Evolutionary conservation across 1,140 invertebrate species (phyloP).

Genomic region (Cheumatopsyche charites): DNA sequence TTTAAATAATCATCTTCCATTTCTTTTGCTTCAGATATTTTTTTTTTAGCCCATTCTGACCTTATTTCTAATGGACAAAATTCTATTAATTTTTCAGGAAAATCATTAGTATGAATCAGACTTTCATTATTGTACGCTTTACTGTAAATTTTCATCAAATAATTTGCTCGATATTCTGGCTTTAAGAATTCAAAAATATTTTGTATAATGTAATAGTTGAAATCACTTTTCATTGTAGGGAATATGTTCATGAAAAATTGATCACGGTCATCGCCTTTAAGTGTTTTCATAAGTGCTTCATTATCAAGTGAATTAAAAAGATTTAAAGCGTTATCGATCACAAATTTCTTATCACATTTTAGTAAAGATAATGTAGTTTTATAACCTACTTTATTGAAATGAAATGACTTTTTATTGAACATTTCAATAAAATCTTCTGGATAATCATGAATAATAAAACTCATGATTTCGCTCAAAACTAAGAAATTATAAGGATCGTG

Average conservation of each 20-base stretch:
- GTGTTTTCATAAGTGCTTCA: conserved; percentile 17
- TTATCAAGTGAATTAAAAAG: conserved; percentile 10
- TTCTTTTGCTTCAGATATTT: conserved; percentile 11
- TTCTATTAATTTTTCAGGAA: conserved; percentile 24
- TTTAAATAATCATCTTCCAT: conserved; percentile 39
- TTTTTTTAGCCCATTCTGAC: conserved; percentile 31
- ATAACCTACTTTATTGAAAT: conserved; percentile 5
- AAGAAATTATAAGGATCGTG: background rate
- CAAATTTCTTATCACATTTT: conserved; percentile 12
- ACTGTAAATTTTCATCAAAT: conserved; percentile 41
- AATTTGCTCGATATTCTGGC: conserved; percentile 21
- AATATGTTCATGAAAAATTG: conserved; percentile 21
- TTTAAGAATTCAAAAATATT: conserved; percentile 23
- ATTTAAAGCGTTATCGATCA: conserved; percentile 27
- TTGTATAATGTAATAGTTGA: conserved; percentile 1
- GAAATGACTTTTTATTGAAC: background rate
- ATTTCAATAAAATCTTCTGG: conserved; percentile 29
- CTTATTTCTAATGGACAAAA: conserved; percentile 16
- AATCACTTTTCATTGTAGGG: conserved; percentile 16
- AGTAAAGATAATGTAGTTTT: conserved; percentile 20
- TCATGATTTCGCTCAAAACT: background rate
- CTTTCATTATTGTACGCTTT: conserved; percentile 25
- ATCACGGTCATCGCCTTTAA: conserved; percentile 40
- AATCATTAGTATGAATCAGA: conserved; percentile 15
- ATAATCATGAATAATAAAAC: conserved; percentile 21